Conservation (phyloP, 2,888 invertebrate genomes). For the Chydorus sphaericus region DNA sequence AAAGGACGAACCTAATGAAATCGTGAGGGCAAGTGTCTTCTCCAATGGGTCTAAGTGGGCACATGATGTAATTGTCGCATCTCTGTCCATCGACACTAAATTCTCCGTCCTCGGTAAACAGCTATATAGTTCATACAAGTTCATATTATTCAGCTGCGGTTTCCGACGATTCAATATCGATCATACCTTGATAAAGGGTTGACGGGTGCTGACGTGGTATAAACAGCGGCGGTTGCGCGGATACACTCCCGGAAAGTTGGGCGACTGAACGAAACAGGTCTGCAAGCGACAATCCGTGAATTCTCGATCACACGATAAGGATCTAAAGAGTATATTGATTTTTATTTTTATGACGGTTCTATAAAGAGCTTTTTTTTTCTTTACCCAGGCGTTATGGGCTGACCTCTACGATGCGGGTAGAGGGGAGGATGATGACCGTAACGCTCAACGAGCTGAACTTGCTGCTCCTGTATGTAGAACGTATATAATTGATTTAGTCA, state of each 20-base stretch:
- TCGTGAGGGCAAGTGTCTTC: conserved; percentile 79
- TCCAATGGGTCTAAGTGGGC: conserved; percentile 80
- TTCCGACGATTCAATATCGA: neutral
- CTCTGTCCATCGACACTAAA: conserved; percentile 87
- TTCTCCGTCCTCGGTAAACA: conserved; percentile 83
- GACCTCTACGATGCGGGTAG: conserved; percentile 61
- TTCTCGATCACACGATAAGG: conserved; percentile 60
- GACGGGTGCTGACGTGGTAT: conserved; percentile 72
- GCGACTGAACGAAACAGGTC: conserved; percentile 85
- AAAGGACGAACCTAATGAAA: conserved; percentile 47
- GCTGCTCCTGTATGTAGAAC: conserved; percentile 46
- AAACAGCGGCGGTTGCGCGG: conserved; percentile 80
- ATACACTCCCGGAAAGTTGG: conserved; percentile 83
- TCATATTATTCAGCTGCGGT: neutral
- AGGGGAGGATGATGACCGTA: conserved; percentile 89
- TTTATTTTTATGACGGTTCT: too few species aligned
- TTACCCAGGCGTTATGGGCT: conserved; percentile 8
- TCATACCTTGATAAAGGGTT: conserved; percentile 60
- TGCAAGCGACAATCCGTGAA: conserved; percentile 63
- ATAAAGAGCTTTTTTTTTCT: too few species aligned
- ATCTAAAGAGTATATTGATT: neutral
- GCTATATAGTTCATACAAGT: conserved; percentile 22
- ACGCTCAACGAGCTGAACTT: conserved; percentile 55
- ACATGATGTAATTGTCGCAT: conserved; percentile 88
- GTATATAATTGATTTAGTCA: too few species aligned